Base-by-base conservation (phyloP, 2,797 vertebrate species). In the Sorex maritimensis region DNA sequence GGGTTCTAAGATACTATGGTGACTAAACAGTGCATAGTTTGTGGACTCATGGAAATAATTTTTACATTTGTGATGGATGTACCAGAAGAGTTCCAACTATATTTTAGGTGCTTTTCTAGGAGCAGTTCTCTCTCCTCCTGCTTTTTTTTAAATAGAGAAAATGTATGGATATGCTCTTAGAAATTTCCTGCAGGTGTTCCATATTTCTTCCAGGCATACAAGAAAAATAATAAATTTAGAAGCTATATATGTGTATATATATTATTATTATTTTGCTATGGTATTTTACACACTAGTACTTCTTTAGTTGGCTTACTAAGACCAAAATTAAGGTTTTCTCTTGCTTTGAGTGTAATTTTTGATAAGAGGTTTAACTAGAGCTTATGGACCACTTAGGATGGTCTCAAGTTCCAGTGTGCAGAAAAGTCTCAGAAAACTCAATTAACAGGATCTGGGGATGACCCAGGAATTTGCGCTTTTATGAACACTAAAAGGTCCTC, bases 21-120 rank as follows among this genome's bases (percentile, higher is more conserved):
- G 73, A 94, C 83, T 68, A 49, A 67, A 38, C 19, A 84, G 58
- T 23, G 74, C 44, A 61, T 61, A 81, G 26, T 78, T 49, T 82
- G 38, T 90, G 26, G 12, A 30, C 14, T 93, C 58, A 30, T 81
- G 61, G n/a, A 87, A 87, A 65, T 93, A 12, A 63, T 86, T 91
- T 89, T 89, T 77, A 77, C 3, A 24, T 78, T 93, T 82, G 61
- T 88, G 52, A 90, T 28, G 41, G 68, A 41, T 41, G n/a, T 87
- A 4, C 65, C 49, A 86, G 12, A 81, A 92, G 41, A 72, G 85
- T 19, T 74, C 69, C 12, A 65, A 46, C 26, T 72, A 44, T 41
- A 55, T 30, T 71, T 91, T 67, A 75, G 34, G 0, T 81, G 74
- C 93, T 81, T 86, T 74, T 13, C 2, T 68, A 61, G 79, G n/a